Evolutionary conservation across 2,797 vertebrate genomes (phyloP).

Genomic region (Ataeniobius toweri): DNA sequence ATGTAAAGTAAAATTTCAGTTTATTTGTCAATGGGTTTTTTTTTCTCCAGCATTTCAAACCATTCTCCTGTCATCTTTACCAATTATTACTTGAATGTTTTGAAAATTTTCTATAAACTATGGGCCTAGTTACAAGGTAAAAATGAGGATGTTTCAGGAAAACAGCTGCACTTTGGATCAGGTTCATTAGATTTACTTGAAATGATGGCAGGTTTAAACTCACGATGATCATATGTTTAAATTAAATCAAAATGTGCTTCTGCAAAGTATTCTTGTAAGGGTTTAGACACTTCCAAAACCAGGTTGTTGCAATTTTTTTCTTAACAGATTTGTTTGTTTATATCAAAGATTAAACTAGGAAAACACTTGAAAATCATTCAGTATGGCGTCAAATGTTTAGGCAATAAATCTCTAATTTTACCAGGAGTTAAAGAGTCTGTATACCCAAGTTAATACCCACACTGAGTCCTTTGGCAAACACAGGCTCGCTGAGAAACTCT

Average conservation of each 20-base stretch:
- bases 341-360: not conserved
- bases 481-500: slow-evolving; percentile 84
- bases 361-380: not conserved
- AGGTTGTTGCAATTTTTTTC: not conserved
- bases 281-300: not conserved
- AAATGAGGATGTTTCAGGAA: no score
- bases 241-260: not conserved
- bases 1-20: no score
- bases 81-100: no score
- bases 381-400: not conserved
- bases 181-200: not conserved
- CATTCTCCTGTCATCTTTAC: no score
- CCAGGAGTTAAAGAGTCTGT: not conserved
- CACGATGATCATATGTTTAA: not conserved
- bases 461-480: slow-evolving; percentile 86
- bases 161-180: not conserved
- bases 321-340: not conserved
- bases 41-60: no score
- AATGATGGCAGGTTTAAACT: not conserved
- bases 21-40: no score
- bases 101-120: no score
- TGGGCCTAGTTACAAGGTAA: no score
- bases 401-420: no score
- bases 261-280: not conserved
- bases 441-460: slow-evolving; percentile 77